A percentile compares a stretch with the other conserved stretches of the same genome.
Evolutionary conservation across 2,113 vertebrate genomes (phyloP).

Genomic region (Raja brachyura): DNA sequence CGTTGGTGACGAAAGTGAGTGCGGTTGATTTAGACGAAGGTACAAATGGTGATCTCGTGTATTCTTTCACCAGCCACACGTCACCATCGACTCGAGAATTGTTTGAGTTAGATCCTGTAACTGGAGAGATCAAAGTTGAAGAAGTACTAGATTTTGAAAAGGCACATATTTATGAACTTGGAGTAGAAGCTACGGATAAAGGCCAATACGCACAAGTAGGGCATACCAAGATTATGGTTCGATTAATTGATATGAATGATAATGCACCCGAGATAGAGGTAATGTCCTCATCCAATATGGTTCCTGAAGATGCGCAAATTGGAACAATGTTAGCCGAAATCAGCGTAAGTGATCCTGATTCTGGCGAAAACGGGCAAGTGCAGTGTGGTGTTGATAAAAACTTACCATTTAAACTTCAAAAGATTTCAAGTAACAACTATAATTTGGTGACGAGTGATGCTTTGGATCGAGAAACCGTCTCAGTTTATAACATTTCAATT

Average conservation of each 20-base stretch:
- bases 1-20: background rate
- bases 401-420: constrained; percentile 55
- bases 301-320: constrained; percentile 47
- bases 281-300: background rate
- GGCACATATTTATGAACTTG: background rate
- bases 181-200: background rate
- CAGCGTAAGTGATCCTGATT: constrained; percentile 58
- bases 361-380: constrained; percentile 53
- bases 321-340: constrained; percentile 44
- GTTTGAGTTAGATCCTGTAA: background rate
- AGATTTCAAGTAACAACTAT: constrained; percentile 49
- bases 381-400: constrained; percentile 42
- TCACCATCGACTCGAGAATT: background rate
- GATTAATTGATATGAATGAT: background rate
- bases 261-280: background rate
- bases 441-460: constrained; percentile 44
- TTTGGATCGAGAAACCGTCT: constrained; percentile 54
- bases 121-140: background rate
- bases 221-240: background rate
- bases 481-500: constrained; percentile 21
- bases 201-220: too few species aligned
- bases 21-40: background rate
- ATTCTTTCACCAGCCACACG: background rate
- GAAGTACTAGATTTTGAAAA: background rate
- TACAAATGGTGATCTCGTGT: background rate